Evolutionary conservation across 2,113 vertebrate genomes (phyloP).

Genomic region (Microtus richardsoni): DNA sequence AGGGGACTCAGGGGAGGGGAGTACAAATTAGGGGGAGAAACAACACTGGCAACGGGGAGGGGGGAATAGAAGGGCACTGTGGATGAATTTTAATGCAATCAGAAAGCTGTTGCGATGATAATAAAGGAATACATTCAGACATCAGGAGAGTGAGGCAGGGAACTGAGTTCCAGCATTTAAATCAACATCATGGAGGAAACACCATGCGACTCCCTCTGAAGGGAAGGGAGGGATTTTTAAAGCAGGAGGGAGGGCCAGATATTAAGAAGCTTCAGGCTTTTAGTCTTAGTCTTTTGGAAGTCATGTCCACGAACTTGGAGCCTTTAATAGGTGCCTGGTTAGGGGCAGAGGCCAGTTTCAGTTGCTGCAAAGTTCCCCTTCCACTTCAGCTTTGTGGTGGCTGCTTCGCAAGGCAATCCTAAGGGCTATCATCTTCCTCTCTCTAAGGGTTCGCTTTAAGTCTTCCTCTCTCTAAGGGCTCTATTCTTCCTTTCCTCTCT

Average conservation of each 20-base stretch:
- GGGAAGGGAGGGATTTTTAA: constrained; percentile 88
- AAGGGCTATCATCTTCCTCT: neutral
- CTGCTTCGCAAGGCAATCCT: neutral
- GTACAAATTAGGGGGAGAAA: neutral
- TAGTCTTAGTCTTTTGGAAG: constrained; percentile 85
- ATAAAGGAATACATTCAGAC: constrained; percentile 89
- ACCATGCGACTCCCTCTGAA: constrained; percentile 68
- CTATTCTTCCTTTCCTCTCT: neutral
- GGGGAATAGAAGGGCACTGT: constrained; percentile 83
- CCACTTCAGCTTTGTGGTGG: neutral
- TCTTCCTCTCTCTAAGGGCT: neutral
- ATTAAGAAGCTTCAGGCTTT: constrained; percentile 85
- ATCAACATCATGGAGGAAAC: constrained; percentile 82
- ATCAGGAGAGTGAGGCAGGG: constrained; percentile 85
- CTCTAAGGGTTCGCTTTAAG: neutral
- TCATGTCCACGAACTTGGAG: constrained; percentile 82
- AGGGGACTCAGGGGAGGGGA: neutral
- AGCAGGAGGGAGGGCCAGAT: constrained; percentile 81
- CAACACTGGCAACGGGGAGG: constrained; percentile 81
- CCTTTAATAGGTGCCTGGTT: constrained; percentile 71
- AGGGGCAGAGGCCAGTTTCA: neutral
- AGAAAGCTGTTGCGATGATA: constrained; percentile 89
- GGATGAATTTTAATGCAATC: constrained; percentile 92
- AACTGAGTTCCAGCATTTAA: constrained; percentile 85
- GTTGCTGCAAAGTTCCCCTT: too few species aligned